Evolutionary conservation across 2,113 vertebrate genomes (phyloP), one percentile per base, ranked within the genome.

Genomic region (Dissostichus mawsoni): DNA sequence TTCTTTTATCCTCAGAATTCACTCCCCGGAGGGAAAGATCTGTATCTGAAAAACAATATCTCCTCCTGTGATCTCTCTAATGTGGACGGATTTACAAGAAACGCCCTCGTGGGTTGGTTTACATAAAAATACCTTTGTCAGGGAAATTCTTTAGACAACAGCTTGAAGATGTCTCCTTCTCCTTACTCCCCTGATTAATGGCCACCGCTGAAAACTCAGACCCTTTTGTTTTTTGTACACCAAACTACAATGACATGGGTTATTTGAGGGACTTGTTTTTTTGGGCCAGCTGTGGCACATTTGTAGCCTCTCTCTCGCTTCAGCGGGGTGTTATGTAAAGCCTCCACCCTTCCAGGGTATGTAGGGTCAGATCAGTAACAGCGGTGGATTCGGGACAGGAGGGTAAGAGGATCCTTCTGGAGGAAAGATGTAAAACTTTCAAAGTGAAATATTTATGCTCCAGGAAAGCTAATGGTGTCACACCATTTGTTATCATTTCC

Each of bases 391-490:
- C 17, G 84, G 81, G 74, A 86, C 74, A 79, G 58, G 70, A 82
- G 79, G 13, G 16, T 47, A 48, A 72, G 83, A 79, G 75, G 71
- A 80, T 80, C 64, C 64, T 74, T 78, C 48, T 75, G 51, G 63
- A 78, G 47, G 67, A 80, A 86, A 90, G 74, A 83, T 80, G 69
- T 45, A 57, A 82, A 81, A 74, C 45, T 58, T 61, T 84, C 63
- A 80, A 82, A 82, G 78, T 78, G 81, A 85, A 90, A 89, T 81
- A 83, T 87, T 83, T 75, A 81, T 75, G 48, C 82, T 82, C 61
- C 76, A 80, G 71, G 65, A 84, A 81, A 44, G 50, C 69, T 69
- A 76, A 57, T 59, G 13, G 58, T 65, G 58, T 71, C 59, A 65
- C 51, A 64, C 50, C 72, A 58, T 81, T 87, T 86, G 71, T 84